Conservation (phyloP, 2,113 vertebrate species). For the Hyla sarda region DNA sequence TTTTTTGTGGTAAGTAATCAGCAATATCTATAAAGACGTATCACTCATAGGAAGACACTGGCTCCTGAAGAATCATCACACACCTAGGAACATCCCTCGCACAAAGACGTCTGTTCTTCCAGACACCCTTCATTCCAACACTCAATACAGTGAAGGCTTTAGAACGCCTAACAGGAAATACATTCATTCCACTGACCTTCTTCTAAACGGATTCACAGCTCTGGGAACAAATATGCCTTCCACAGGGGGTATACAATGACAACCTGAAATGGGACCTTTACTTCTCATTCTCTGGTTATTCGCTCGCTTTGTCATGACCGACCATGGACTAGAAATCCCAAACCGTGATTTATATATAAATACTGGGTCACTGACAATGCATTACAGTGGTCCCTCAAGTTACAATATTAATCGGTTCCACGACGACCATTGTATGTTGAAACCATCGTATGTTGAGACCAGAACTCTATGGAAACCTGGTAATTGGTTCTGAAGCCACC, state of each 20-base stretch:
- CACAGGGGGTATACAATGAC: conserved; percentile 6
- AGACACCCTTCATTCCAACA: conserved; percentile 13
- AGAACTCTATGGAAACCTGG: too few relatives aligned
- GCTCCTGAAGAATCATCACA: background rate
- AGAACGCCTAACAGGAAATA: conserved; percentile 21
- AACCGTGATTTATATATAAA: background rate
- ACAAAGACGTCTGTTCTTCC: conserved; percentile 28
- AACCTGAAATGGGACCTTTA: background rate
- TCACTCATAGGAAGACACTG: background rate
- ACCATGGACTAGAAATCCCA: background rate
- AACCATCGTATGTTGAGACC: too few relatives aligned
- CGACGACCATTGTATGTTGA: too few relatives aligned
- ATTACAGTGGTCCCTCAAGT: too few relatives aligned
- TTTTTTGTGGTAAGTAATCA: background rate
- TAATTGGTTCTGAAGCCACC: too few relatives aligned
- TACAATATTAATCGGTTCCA: too few relatives aligned
- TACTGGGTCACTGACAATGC: background rate
- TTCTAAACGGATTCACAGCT: conserved; percentile 17
- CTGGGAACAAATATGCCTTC: conserved; percentile 28
- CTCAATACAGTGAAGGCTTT: conserved; percentile 1
- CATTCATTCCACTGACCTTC: conserved; percentile 32
- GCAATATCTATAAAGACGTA: background rate
- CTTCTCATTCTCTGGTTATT: background rate
- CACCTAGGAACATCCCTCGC: background rate
- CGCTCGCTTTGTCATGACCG: background rate